phyloP scores from a whole-genome alignment of 2,888 invertebrate species.

The Orchesella flavescens region DNA sequence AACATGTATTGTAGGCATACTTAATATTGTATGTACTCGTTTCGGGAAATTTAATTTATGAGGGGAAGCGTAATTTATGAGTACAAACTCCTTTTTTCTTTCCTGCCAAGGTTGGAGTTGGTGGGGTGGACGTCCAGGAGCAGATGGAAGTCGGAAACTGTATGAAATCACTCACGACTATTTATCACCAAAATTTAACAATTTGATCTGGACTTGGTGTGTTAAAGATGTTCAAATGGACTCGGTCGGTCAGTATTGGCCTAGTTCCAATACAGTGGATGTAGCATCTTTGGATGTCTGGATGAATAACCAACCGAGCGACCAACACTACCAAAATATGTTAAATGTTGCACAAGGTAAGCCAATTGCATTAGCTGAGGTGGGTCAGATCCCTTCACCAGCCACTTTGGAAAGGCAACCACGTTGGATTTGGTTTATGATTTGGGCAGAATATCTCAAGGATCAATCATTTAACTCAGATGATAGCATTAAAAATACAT shows the following conservation, averaged over 20 bases:
- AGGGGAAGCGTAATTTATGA: background rate
- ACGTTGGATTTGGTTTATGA: conserved; percentile 68
- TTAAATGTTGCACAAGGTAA: conserved; percentile 62
- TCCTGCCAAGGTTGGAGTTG: conserved; percentile 58
- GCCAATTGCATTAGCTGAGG: conserved; percentile 66
- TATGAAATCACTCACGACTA: conserved; percentile 68
- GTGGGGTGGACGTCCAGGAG: conserved; percentile 68
- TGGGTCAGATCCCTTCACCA: conserved; percentile 64
- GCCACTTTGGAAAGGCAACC: conserved; percentile 56
- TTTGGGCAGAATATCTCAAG: conserved; percentile 67
- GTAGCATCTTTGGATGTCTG: conserved; percentile 64
- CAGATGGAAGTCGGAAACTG: conserved; percentile 60
- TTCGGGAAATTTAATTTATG: too few species aligned
- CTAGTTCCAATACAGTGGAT: conserved; percentile 63
- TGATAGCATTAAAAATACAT: conserved; percentile 53
- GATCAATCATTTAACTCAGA: conserved; percentile 63
- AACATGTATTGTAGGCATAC: background rate
- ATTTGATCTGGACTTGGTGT: conserved; percentile 67
- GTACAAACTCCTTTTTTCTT: background rate
- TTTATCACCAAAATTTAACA: conserved; percentile 50
- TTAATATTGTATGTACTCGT: too few species aligned
- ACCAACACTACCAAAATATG: conserved; percentile 63
- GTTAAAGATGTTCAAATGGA: conserved; percentile 66
- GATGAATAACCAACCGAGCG: conserved; percentile 55
- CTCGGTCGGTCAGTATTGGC: conserved; percentile 63